A percentile compares a stretch with the other conserved stretches of the same genome.
phyloP scores from a whole-genome alignment of 1,140 invertebrate species.

The Pseudachorutes palmiensis region DNA sequence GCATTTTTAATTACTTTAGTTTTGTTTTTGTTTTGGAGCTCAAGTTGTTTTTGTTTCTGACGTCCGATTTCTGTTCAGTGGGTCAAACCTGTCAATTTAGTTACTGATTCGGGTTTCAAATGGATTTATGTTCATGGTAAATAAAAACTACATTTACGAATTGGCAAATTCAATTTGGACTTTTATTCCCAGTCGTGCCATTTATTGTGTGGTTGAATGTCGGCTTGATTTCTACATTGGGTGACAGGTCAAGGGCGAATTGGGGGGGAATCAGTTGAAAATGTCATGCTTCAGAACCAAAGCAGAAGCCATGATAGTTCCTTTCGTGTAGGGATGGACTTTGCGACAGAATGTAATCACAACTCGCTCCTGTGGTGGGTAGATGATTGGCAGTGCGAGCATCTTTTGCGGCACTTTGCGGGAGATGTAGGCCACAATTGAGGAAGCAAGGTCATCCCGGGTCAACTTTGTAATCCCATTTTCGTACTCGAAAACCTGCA shows the following conservation, averaged over 20 bases:
- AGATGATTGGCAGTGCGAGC: neutral
- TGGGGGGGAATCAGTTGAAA: neutral
- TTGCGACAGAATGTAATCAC: neutral
- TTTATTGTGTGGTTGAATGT: no score
- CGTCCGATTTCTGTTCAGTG: no score
- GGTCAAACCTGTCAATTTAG: no score
- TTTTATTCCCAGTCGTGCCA: no score
- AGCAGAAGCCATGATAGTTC: neutral
- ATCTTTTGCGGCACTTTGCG: neutral
- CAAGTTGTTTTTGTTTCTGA: no score
- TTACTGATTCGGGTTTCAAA: neutral
- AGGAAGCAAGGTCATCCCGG: neutral
- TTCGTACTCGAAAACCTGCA: neutral
- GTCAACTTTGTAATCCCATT: neutral
- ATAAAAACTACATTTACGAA: neutral
- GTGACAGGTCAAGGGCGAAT: neutral
- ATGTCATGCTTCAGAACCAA: neutral
- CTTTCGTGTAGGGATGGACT: slow-evolving; percentile 6
- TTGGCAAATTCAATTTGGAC: neutral
- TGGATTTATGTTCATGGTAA: no score
- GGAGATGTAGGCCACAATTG: neutral
- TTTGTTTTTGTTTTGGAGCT: neutral
- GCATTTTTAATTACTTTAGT: neutral
- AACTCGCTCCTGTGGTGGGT: neutral
- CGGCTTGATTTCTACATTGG: no score